Base-by-base conservation (phyloP, 2,797 vertebrate species). In the Philypnodon macrostomus region DNA sequence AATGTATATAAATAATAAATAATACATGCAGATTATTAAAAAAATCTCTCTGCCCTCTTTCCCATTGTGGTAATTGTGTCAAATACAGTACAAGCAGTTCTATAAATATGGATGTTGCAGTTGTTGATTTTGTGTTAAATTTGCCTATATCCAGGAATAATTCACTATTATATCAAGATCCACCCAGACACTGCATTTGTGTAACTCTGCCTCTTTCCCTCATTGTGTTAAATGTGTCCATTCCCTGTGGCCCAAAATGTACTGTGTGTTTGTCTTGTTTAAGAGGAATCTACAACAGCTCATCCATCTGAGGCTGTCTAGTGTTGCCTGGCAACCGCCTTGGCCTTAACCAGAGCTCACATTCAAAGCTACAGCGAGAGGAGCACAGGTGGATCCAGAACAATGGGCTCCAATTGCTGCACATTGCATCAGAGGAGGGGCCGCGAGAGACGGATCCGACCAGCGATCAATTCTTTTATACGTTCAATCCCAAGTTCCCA, bases 271-370 rank as follows among this genome's bases (percentile, higher is more conserved):
- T 71, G 54, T 70, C 63, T 79, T 63, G 36, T 77, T 84, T 60
- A 75, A 79, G 41, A 70, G 61, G 30, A 70, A 70, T 67, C 67
- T 63, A 61, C n/a, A n/a, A n/a, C 67, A 58, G 70, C 62, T 48
- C 51, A 66, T 67, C 67, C 59, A 56, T 68, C 58, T 54, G 15
- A 16, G 82, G 71, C 65, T 63, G 63, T 32, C 71, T 60, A 33
- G 70, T 76, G 87, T 88, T 86, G 80, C 87, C 63, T 76, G 68
- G 85, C 85, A 87, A 88, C 87, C 59, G 81, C 65, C 68, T 66
- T 81, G 72, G 74, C 73, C 74, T 81, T 68, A 80, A 72, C 77
- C 58, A 63, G 61, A 32, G 30, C 72, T 37, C 67, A 64, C 51
- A 53, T 46, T 61, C 55, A 69, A 53, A 39, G 60, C 42, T 42